Conservation (phyloP, 2,888 invertebrate species). For the Marasmarcha lunaedactyla region DNA sequence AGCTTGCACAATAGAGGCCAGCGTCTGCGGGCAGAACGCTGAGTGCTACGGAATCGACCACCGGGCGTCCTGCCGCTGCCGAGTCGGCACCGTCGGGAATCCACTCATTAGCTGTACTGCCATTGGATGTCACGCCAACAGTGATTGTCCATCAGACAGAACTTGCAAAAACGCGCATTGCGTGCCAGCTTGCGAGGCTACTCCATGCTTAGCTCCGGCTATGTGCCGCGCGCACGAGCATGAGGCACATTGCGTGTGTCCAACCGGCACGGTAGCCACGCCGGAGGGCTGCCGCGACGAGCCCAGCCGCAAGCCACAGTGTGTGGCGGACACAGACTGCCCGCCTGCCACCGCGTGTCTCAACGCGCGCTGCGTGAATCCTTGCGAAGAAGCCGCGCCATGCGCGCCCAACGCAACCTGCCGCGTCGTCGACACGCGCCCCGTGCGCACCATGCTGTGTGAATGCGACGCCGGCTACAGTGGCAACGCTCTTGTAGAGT, state of each 20-base stretch:
- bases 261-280: slow-evolving; percentile 78
- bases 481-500: slow-evolving; percentile 88
- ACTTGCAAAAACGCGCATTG: slow-evolving; percentile 87
- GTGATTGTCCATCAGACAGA: slow-evolving; percentile 83
- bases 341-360: slow-evolving; percentile 87
- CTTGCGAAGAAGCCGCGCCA: slow-evolving; percentile 82
- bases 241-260: slow-evolving; percentile 83
- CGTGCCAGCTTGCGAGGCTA: slow-evolving; percentile 78
- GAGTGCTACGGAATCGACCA: slow-evolving; percentile 85
- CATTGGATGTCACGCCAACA: slow-evolving; percentile 83
- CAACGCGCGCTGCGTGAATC: slow-evolving; percentile 84
- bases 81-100: slow-evolving; percentile 84
- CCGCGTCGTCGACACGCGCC: slow-evolving; percentile 82
- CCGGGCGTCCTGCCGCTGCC: slow-evolving; percentile 86
- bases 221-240: slow-evolving; percentile 84
- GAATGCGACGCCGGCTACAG: slow-evolving; percentile 87
- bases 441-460: slow-evolving; percentile 90
- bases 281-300: slow-evolving; percentile 67
- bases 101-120: slow-evolving; percentile 81
- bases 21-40: slow-evolving; percentile 81
- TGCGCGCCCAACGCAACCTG: slow-evolving; percentile 87
- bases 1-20: slow-evolving; percentile 78
- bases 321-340: slow-evolving; percentile 84
- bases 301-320: slow-evolving; percentile 71
- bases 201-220: slow-evolving; percentile 79